These are phyloP conservation scores for Brenthis hecate DNA, from an alignment of 2,888 invertebrate species.

Conservation along the genomic window DNA sequence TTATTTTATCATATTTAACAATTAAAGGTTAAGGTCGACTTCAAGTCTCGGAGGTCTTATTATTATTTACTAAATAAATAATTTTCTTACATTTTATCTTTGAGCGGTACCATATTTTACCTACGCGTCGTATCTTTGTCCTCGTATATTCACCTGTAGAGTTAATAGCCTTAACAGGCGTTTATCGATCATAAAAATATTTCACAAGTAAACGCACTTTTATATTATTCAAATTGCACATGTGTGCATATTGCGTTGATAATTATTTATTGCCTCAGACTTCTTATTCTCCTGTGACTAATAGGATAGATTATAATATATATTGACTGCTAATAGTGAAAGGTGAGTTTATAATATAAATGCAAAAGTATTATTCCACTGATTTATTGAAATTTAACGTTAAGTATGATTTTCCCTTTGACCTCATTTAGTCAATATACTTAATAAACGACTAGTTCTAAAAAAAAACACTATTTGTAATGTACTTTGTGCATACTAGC, in stretches of 20 bases:
- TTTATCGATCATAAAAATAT: constrained; percentile 57
- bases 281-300: constrained; percentile 31
- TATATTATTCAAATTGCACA: constrained; percentile 55
- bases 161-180: constrained; percentile 39
- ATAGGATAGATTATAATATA: background rate
- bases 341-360: background rate
- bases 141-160: constrained; percentile 51
- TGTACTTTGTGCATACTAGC: too few species aligned
- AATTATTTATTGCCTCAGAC: constrained; percentile 30
- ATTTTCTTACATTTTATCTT: constrained; percentile 3
- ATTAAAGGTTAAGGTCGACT: background rate
- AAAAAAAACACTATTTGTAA: too few species aligned
- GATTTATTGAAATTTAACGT: too few species aligned
- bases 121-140: constrained; percentile 33
- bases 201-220: constrained; percentile 61
- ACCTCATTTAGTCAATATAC: too few species aligned
- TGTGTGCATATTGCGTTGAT: constrained; percentile 41
- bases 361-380: too few species aligned
- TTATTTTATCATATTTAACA: background rate
- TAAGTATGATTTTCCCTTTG: too few species aligned
- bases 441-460: too few species aligned
- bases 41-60: background rate
- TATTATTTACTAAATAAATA: background rate
- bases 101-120: constrained; percentile 11
- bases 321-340: background rate